phyloP scores from a whole-genome alignment of 2,113 vertebrate species.

The Mastomys natalensis region DNA sequence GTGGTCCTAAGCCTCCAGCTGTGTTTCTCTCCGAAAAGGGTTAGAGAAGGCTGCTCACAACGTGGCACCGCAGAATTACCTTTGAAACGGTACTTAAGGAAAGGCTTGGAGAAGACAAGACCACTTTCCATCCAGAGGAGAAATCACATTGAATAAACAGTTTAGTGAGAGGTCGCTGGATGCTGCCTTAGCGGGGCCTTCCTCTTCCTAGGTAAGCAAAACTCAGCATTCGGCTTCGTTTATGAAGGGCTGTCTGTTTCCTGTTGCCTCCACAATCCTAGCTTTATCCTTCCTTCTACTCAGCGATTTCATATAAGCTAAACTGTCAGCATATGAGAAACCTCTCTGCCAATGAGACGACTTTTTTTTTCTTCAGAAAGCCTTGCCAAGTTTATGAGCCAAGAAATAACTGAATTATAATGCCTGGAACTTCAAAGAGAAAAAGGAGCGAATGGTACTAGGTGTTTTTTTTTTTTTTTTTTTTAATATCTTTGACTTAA shows the following conservation, averaged over 20 bases:
- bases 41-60: constrained; percentile 68
- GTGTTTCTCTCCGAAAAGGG: constrained; percentile 71
- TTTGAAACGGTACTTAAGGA: constrained; percentile 77
- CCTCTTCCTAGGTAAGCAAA: constrained; percentile 57
- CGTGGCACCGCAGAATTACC: constrained; percentile 73
- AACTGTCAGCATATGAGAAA: constrained; percentile 55
- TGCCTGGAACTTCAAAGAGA: constrained; percentile 74
- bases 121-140: constrained; percentile 67
- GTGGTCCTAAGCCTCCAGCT: constrained; percentile 81
- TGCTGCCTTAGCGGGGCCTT: constrained; percentile 14
- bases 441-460: constrained; percentile 57
- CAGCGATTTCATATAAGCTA: constrained; percentile 55
- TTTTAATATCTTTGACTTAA: constrained; percentile 54
- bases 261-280: constrained; percentile 21
- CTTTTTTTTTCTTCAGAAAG: constrained; percentile 20
- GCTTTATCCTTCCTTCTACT: constrained; percentile 48
- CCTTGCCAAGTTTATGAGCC: constrained; percentile 78
- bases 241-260: constrained; percentile 36
- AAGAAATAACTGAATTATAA: constrained; percentile 72
- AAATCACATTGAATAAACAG: constrained; percentile 82
- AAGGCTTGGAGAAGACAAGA: constrained; percentile 79
- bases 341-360: constrained; percentile 6
- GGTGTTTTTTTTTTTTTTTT: constrained; percentile 27
- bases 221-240: constrained; percentile 53
- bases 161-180: constrained; percentile 76